These are phyloP conservation scores for Kradibia gibbosae DNA, from an alignment of 1,140 invertebrate species.

Conservation along the genomic window DNA sequence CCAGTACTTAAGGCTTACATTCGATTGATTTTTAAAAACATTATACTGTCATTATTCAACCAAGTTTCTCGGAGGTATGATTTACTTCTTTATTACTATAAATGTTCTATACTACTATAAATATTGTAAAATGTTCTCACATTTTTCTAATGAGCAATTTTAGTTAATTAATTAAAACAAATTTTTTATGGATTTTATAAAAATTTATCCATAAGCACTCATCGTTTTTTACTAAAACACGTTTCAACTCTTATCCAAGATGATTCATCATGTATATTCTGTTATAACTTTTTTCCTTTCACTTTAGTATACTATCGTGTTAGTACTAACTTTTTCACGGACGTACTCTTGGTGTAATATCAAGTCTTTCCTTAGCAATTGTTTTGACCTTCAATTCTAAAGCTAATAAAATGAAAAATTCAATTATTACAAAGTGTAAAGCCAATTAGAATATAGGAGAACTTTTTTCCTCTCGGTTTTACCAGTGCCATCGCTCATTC, in stretches of 20 bases:
- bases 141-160: not conserved
- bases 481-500: too few species aligned
- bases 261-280: conserved; percentile 3
- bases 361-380: not conserved
- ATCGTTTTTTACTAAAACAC: not conserved
- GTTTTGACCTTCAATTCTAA: not conserved
- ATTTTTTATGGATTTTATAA: not conserved
- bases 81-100: not conserved
- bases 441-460: not conserved
- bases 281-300: conserved; percentile 2
- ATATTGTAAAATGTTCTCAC: not conserved
- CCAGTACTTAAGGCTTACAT: not conserved
- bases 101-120: too few species aligned
- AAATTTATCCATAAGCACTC: not conserved
- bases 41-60: not conserved
- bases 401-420: not conserved
- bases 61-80: not conserved
- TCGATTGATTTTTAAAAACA: conserved; percentile 17
- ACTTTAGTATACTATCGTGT: not conserved
- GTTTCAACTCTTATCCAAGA: not conserved
- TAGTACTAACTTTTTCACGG: not conserved
- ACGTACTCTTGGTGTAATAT: not conserved
- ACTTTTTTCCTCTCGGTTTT: too few species aligned
- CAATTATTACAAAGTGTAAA: too few species aligned
- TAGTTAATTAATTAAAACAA: not conserved